Conservation (phyloP, 1,140 invertebrate species). For the Drosophila trapezifrons region DNA sequence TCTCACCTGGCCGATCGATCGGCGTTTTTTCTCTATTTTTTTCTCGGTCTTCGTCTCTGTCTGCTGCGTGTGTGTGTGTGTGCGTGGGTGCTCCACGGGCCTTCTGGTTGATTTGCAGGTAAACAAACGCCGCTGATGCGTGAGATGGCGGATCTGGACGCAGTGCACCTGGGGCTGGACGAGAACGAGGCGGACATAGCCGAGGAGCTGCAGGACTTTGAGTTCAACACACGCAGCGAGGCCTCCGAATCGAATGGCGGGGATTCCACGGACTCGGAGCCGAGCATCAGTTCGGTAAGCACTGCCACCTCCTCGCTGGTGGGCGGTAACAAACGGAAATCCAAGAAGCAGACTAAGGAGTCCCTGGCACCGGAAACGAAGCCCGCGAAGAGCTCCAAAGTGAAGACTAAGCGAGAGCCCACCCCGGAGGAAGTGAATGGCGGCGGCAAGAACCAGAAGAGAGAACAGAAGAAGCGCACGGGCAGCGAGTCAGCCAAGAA, state of each 20-base stretch:
- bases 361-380: constrained; percentile 7
- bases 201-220: constrained; percentile 88
- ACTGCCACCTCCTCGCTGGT: constrained; percentile 85
- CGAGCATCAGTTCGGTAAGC: constrained; percentile 90
- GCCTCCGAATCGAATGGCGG: constrained; percentile 86
- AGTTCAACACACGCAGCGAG: constrained; percentile 91
- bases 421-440: constrained; percentile 66
- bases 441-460: constrained; percentile 63
- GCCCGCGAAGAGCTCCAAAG: constrained; percentile 37
- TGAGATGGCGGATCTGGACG: constrained; percentile 85
- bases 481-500: constrained; percentile 85
- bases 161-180: constrained; percentile 89
- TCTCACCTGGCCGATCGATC: constrained; percentile 68
- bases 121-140: constrained; percentile 76
- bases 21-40: constrained; percentile 79
- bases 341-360: constrained; percentile 83
- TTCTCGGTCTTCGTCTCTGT: constrained; percentile 54
- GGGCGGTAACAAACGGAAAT: constrained; percentile 85
- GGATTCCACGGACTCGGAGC: constrained; percentile 87
- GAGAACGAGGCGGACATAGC: constrained; percentile 89
- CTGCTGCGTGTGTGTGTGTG: constrained; percentile 23
- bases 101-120: constrained; percentile 38
- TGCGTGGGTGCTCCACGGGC: constrained; percentile 42
- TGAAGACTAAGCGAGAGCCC: constrained; percentile 34
- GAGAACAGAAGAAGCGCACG: constrained; percentile 79